Conservation (phyloP, 2,113 vertebrate species). For the Etia nguti region DNA sequence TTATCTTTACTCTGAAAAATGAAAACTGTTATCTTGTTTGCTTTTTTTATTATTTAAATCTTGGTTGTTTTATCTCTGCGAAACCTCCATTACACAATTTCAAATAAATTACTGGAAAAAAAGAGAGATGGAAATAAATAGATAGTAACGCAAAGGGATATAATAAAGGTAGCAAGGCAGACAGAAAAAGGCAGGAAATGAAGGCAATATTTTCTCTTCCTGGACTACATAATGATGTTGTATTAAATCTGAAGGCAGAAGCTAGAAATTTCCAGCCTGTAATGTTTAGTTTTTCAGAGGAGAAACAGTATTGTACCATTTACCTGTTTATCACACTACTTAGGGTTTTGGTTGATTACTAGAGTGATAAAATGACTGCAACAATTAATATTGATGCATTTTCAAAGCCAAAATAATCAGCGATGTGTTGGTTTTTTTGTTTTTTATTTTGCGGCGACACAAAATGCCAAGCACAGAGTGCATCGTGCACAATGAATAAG, state of each 20-base stretch:
- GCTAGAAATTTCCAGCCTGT: not conserved
- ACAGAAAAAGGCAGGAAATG: not conserved
- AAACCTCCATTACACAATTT: not conserved
- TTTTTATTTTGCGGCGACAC: not conserved
- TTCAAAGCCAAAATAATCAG: not conserved
- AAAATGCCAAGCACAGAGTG: not conserved
- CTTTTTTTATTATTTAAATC: not conserved
- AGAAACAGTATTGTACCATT: not conserved
- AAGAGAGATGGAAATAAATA: not conserved
- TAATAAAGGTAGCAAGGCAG: not conserved
- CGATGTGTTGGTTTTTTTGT: not conserved
- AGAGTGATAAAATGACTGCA: not conserved
- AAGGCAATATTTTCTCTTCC: not conserved
- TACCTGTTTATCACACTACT: not conserved
- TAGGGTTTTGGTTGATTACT: not conserved
- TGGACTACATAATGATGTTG: not conserved
- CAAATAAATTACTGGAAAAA: not conserved
- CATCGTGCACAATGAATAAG: not conserved
- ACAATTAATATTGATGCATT: not conserved
- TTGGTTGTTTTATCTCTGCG: not conserved
- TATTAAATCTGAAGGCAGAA: not conserved
- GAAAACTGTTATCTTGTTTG: not conserved
- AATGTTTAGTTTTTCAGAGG: not conserved
- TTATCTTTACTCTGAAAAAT: not conserved
- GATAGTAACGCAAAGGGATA: not conserved